phyloP scores from a whole-genome alignment of 2,888 invertebrate genomes.

The Lottia scabra region DNA sequence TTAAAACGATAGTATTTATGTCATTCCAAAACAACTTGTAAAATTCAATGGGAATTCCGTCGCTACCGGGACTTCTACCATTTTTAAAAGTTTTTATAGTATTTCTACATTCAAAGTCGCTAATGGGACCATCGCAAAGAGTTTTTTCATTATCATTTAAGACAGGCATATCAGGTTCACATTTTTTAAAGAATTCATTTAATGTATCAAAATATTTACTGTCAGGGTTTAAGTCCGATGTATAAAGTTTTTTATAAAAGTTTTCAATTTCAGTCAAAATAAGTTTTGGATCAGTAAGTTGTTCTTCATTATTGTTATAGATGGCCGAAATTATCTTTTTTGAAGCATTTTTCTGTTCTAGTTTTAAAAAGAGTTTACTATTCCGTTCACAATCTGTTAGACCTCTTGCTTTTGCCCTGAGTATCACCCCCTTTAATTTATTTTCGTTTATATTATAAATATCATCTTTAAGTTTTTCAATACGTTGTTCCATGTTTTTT shows the following conservation, averaged over 20 bases:
- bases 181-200: not conserved
- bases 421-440: not conserved
- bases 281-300: too few relatives aligned
- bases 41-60: constrained; percentile 13
- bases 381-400: not conserved
- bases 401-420: not conserved
- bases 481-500: not conserved
- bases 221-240: not conserved
- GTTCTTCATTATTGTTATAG: too few relatives aligned
- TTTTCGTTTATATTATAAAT: not conserved
- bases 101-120: constrained; percentile 6
- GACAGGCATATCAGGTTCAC: too few relatives aligned
- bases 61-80: constrained; percentile 7
- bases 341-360: too few relatives aligned
- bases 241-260: constrained; percentile 15
- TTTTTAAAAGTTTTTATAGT: constrained; percentile 10
- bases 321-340: too few relatives aligned
- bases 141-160: not conserved
- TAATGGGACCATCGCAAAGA: not conserved
- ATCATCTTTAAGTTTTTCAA: not conserved
- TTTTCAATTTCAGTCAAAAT: not conserved
- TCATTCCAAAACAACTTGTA: constrained; percentile 5
- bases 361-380: not conserved
- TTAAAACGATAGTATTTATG: not conserved
- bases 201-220: not conserved